Percentiles rank a stretch among this genome's conserved stretches.
Evolutionary conservation across 2,113 vertebrate genomes (phyloP).

Genomic region (Cepphus grylle): DNA sequence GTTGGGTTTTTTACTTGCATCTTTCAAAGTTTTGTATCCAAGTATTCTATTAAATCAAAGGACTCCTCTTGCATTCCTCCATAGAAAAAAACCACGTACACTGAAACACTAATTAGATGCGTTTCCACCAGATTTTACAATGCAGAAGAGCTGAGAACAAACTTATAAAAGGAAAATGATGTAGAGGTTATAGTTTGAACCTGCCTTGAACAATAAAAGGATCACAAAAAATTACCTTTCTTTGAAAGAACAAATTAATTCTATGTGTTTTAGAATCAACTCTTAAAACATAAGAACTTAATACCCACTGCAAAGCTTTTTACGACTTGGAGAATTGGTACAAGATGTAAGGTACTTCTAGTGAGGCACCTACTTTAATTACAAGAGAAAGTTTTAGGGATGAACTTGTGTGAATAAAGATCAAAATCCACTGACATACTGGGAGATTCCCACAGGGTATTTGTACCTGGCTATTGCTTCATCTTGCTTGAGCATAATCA

Average conservation of each 20-base stretch:
- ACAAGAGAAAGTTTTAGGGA: not conserved
- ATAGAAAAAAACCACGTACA: not conserved
- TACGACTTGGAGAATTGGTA: not conserved
- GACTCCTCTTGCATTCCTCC: not conserved
- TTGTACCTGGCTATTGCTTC: not conserved
- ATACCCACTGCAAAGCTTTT: not conserved
- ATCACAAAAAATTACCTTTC: not conserved
- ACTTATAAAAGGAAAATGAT: not conserved
- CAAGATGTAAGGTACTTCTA: not conserved
- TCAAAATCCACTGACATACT: not conserved
- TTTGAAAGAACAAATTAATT: not conserved
- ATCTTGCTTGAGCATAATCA: not conserved
- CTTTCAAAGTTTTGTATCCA: not conserved
- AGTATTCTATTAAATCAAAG: not conserved
- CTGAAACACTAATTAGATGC: not conserved
- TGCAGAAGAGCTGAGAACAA: not conserved
- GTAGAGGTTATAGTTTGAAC: not conserved
- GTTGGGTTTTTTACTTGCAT: not conserved
- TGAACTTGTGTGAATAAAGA: not conserved
- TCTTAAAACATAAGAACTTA: not conserved
- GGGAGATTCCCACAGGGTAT: not conserved
- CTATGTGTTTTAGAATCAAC: not conserved
- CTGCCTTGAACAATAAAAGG: not conserved
- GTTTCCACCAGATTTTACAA: not conserved
- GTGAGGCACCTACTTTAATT: not conserved